phyloP scores from a whole-genome alignment of 2,113 vertebrate genomes.

The Chiloscyllium plagiosum region DNA sequence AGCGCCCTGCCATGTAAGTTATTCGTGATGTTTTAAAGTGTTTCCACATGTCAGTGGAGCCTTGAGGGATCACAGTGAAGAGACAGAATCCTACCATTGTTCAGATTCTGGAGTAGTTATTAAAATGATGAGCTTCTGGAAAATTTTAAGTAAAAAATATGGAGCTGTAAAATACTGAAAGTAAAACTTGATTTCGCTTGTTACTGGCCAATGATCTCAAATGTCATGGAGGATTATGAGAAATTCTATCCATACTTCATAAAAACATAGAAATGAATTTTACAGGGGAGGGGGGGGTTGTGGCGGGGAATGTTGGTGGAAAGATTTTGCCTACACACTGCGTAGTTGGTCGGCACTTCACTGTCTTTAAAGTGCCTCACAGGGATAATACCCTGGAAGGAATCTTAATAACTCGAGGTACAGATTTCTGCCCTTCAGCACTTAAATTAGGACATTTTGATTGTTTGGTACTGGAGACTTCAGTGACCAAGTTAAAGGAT shows the following conservation, averaged over 20 bases:
- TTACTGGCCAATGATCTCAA: background rate
- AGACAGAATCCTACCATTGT: background rate
- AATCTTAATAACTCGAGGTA: too few species aligned
- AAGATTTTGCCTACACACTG: too few species aligned
- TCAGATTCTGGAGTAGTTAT: background rate
- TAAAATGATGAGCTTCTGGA: background rate
- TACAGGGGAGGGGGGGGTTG: too few species aligned
- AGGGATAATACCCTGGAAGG: too few species aligned
- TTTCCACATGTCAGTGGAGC: constrained; percentile 25
- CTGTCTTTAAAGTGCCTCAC: too few species aligned
- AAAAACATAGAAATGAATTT: background rate
- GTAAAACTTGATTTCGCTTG: background rate
- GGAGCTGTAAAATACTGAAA: background rate
- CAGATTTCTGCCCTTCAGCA: too few species aligned
- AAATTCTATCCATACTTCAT: background rate
- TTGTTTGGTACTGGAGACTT: too few species aligned
- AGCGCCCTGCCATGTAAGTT: constrained; percentile 23
- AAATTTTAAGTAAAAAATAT: background rate
- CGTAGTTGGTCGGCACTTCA: too few species aligned
- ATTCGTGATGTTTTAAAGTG: constrained; percentile 29
- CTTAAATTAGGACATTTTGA: too few species aligned
- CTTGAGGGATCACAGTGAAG: background rate
- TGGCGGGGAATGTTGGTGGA: too few species aligned
- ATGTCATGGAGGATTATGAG: background rate
- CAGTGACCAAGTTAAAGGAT: too few species aligned